Evolutionary conservation across 1,140 invertebrate species (phyloP), one percentile per base, ranked within the genome.

Genomic region (Zaprionus kolodkinae): DNA sequence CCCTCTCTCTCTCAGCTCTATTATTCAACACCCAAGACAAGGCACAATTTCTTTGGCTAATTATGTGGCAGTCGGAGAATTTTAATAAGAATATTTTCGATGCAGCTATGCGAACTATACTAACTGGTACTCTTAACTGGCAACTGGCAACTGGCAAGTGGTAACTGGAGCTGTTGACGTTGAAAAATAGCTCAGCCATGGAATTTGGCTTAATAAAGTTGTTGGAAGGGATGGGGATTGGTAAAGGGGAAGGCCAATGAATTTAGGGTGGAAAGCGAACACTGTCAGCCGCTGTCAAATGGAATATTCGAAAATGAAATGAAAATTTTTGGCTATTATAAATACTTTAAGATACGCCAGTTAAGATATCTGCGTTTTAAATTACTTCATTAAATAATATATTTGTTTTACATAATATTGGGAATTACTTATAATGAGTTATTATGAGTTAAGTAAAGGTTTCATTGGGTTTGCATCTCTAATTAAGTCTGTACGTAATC

Each of bases 41-140:
- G 17, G 33, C 33, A 54, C 54, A 25, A 55, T 56, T 68, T 73
- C 65, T 33, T 17, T 61, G 30, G 65, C 56, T 73, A 68, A 73
- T 73, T 61, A 73, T 73, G 71, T 68, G 71, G 57, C 64, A 48
- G 56, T 9, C 56, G 21, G n/a, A 36, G 57, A 61, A 73, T 68
- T 73, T 73, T 68, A 68, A 73, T 73, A 69, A 35, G 38, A 73
- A 73, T 50, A 57, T 62, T 73, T 73, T 35, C 65, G 30, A 61
- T 69, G 30, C 67, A 61, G 65, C 66, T 72, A 67, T 72, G 71
- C 64, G 35, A 40, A 65, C 43, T 21, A 21, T 21, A 21, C 21
- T 59, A 66, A 15, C 13, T 50, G 43, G 25, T 1, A 68, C 15
- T 48, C 17, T 48, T 48, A 61, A 61, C 21, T 25, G 56, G 56